These are phyloP conservation scores for Lithosia quadra DNA, from an alignment of 2,888 invertebrate species.

Conservation along the genomic window DNA sequence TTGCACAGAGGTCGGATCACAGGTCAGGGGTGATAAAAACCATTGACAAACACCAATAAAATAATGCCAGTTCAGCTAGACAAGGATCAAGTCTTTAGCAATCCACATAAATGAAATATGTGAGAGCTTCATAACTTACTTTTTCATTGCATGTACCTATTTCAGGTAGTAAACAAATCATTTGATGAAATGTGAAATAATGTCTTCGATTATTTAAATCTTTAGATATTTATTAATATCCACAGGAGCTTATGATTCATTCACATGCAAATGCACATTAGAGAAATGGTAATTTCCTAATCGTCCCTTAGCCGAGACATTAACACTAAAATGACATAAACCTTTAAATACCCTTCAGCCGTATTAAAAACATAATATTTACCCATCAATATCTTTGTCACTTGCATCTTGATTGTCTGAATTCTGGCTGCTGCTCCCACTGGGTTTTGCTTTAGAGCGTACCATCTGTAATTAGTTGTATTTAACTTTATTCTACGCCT, in stretches of 20 bases:
- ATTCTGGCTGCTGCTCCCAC: slow-evolving; percentile 75
- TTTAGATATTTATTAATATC: background rate
- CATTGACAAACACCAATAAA: too few relatives aligned
- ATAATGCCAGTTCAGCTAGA: too few relatives aligned
- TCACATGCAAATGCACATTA: background rate
- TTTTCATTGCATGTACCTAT: too few relatives aligned
- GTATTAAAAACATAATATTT: slow-evolving; percentile 63
- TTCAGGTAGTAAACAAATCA: too few relatives aligned
- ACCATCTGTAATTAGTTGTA: slow-evolving; percentile 79
- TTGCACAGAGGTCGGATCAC: too few relatives aligned
- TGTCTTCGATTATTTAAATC: too few relatives aligned
- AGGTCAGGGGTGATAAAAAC: too few relatives aligned
- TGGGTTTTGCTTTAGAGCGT: slow-evolving; percentile 76
- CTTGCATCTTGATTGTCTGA: slow-evolving; percentile 74
- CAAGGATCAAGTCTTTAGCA: too few relatives aligned
- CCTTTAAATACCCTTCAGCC: background rate
- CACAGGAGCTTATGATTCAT: background rate
- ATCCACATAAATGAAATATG: too few relatives aligned
- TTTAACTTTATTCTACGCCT: slow-evolving; percentile 34
- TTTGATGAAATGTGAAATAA: too few relatives aligned
- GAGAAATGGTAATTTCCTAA: background rate
- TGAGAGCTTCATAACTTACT: too few relatives aligned
- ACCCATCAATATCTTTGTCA: slow-evolving; percentile 84
- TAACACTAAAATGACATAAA: background rate
- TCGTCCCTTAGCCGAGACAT: background rate